A percentile compares a stretch with the other conserved stretches of the same genome.
Evolutionary conservation across 1,140 invertebrate species (phyloP).

Genomic region (Eriocheir sinensis): DNA sequence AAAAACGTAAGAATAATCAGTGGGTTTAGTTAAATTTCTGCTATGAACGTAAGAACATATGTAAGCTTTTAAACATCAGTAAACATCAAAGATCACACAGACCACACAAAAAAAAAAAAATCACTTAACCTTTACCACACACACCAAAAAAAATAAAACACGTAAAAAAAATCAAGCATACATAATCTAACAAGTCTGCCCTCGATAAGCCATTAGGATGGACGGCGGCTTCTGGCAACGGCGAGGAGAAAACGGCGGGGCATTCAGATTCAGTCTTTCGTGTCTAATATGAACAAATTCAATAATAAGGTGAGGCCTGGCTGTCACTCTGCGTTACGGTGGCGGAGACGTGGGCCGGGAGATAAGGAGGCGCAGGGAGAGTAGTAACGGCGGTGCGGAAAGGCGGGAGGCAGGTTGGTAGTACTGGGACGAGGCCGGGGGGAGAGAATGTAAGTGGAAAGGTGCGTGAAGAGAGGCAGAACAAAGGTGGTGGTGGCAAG

Average conservation of each 20-base stretch:
- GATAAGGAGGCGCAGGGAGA: neutral
- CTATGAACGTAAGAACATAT: too few relatives aligned
- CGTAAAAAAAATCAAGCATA: neutral
- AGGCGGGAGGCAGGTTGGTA: neutral
- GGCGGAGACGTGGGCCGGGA: neutral
- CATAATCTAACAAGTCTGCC: conserved; percentile 10
- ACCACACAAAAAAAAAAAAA: conserved; percentile 56
- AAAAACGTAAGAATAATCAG: too few relatives aligned
- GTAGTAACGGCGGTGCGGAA: neutral
- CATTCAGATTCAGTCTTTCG: conserved; percentile 66
- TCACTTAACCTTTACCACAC: conserved; percentile 1
- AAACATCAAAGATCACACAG: conserved; percentile 46
- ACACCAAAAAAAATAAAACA: conserved; percentile 54
- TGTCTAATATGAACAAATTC: conserved; percentile 74
- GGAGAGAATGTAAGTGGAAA: neutral
- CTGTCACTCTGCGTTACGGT: conserved; percentile 68
- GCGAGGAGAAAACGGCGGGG: conserved; percentile 32
- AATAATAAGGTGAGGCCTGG: conserved; percentile 69
- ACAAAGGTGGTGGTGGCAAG: neutral
- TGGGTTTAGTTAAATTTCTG: too few relatives aligned
- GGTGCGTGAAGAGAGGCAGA: neutral
- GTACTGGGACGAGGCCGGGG: neutral
- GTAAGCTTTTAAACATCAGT: too few relatives aligned
- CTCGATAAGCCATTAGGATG: neutral
- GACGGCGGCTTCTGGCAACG: conserved; percentile 46